Percentiles rank a stretch among this genome's conserved stretches.
Conservation (phyloP, 2,113 vertebrate species). For the Nesoenas mayeri region DNA sequence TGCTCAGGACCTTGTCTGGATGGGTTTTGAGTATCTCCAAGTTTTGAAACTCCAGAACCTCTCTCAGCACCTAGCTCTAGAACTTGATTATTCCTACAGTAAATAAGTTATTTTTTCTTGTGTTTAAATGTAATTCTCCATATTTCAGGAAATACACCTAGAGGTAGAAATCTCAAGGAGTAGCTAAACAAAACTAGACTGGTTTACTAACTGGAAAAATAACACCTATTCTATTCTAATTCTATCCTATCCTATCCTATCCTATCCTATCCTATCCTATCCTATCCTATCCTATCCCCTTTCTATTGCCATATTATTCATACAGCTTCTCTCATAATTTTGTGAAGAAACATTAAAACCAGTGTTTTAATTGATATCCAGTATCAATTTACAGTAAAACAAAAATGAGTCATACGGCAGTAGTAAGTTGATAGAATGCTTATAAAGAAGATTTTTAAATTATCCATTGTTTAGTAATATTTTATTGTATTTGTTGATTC, state of each 20-base stretch:
- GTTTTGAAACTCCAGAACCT: background rate
- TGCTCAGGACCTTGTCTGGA: background rate
- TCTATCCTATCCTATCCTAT: too few relatives aligned
- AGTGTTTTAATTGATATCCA: background rate
- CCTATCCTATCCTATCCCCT: background rate
- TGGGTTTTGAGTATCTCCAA: background rate
- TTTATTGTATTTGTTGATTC: background rate
- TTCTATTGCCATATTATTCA: background rate
- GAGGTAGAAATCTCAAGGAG: background rate
- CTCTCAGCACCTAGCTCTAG: background rate
- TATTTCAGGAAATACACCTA: background rate
- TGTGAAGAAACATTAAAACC: background rate
- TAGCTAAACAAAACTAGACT: background rate
- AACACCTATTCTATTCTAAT: background rate
- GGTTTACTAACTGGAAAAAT: background rate
- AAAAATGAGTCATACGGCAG: background rate
- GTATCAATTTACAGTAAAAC: background rate
- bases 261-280: too few relatives aligned
- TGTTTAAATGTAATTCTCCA: background rate
- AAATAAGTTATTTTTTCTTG: background rate
- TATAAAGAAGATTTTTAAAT: background rate
- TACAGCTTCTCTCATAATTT: background rate
- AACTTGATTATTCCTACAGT: accelerated
- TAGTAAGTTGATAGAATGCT: background rate
- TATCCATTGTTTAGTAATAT: background rate